Percentiles rank a stretch among this genome's conserved stretches.
Conservation (phyloP, 2,113 vertebrate genomes). For the Hypanus sabinus region DNA sequence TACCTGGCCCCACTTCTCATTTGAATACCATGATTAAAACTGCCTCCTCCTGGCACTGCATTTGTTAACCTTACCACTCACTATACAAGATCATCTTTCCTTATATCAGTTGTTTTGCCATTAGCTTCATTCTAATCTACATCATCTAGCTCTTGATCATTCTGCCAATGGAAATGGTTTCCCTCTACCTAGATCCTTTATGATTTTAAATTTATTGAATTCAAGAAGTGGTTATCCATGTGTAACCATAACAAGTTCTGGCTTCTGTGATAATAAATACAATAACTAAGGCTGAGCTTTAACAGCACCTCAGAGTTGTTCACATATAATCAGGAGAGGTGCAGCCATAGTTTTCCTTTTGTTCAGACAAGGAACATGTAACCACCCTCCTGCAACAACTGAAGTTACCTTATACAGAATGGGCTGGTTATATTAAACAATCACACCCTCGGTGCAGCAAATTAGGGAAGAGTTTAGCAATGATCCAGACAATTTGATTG, state of each 20-base stretch:
- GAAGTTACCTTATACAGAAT: not conserved
- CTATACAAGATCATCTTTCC: no score
- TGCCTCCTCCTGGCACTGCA: no score
- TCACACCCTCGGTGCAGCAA: not conserved
- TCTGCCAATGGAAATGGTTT: no score
- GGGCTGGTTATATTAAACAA: not conserved
- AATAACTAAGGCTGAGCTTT: not conserved
- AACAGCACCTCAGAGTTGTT: not conserved
- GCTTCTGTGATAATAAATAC: not conserved
- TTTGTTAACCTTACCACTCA: no score
- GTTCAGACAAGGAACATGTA: not conserved
- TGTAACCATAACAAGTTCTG: not conserved
- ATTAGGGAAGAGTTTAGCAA: not conserved
- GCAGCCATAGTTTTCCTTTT: not conserved
- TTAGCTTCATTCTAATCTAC: no score
- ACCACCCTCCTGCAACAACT: not conserved
- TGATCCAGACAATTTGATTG: not conserved
- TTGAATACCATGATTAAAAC: no score
- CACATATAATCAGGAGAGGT: not conserved
- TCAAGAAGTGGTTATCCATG: not conserved
- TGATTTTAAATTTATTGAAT: no score
- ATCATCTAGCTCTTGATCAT: no score
- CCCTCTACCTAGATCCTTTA: no score
- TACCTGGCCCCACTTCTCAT: no score
- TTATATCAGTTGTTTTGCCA: no score